Evolutionary conservation across 2,113 vertebrate species (phyloP).

Genomic region (Pithys albifrons): DNA sequence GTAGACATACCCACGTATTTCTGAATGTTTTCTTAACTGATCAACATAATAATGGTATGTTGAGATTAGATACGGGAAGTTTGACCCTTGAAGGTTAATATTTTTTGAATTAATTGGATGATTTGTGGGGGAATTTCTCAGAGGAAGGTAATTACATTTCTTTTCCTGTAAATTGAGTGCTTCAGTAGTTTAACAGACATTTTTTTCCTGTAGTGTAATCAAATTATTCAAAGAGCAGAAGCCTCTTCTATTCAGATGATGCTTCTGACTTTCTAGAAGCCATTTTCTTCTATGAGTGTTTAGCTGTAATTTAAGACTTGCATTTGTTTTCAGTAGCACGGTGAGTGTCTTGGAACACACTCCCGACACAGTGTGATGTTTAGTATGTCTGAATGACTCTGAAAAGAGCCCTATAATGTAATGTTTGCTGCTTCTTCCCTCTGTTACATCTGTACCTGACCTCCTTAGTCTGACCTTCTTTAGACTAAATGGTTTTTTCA

Average conservation of each 20-base stretch:
- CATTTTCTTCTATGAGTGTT: background rate
- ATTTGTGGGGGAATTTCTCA: background rate
- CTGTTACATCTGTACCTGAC: background rate
- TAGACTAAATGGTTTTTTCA: background rate
- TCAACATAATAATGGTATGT: background rate
- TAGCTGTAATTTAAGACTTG: background rate
- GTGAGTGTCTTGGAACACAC: background rate
- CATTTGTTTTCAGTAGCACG: background rate
- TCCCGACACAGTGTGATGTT: background rate
- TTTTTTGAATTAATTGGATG: conserved; percentile 24
- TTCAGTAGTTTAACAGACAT: background rate
- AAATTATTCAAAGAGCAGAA: background rate
- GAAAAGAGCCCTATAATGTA: background rate
- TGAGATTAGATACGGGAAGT: background rate
- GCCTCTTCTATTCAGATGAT: background rate
- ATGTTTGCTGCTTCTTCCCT: background rate
- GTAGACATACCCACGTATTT: background rate
- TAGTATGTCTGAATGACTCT: background rate
- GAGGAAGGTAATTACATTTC: background rate
- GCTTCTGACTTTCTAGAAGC: background rate
- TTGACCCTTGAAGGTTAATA: conserved; percentile 16
- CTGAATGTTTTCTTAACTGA: background rate
- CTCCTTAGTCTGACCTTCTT: background rate
- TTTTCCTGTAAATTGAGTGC: background rate
- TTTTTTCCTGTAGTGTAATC: background rate